Conservation (phyloP, 2,113 vertebrate genomes). For the Malaclemys terrapin region DNA sequence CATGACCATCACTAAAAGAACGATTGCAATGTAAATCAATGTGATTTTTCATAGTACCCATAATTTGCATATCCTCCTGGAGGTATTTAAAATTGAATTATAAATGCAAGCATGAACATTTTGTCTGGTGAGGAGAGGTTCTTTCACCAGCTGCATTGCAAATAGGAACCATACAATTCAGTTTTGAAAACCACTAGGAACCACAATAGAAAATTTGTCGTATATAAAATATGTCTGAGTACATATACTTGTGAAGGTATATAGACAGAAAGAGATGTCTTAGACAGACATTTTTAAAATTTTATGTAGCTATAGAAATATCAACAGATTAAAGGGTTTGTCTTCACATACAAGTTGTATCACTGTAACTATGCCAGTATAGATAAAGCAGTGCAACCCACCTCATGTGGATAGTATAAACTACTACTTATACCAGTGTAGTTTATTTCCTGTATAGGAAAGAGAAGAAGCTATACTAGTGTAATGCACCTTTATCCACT, state of each 20-base stretch:
- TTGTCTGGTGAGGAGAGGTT: neutral
- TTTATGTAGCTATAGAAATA: neutral
- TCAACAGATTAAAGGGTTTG: neutral
- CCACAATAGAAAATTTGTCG: neutral
- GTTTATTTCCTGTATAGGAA: neutral
- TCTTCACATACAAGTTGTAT: neutral
- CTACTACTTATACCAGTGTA: neutral
- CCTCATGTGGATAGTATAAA: neutral
- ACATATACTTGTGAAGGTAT: neutral
- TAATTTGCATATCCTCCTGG: slow-evolving; percentile 59
- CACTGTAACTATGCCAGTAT: neutral
- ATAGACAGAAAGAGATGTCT: neutral
- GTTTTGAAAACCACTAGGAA: neutral
- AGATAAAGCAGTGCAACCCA: neutral
- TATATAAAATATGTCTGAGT: neutral
- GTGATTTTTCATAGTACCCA: slow-evolving; percentile 18
- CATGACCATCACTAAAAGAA: slow-evolving; percentile 47
- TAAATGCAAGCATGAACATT: slow-evolving; percentile 12
- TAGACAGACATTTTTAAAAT: neutral
- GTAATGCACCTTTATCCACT: neutral
- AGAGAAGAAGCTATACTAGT: neutral
- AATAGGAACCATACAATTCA: slow-evolving; percentile 19
- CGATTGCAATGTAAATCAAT: slow-evolving; percentile 41
- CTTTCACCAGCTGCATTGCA: slow-evolving; percentile 10
- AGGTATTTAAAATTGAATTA: slow-evolving; percentile 64